Percentiles rank a stretch among this genome's conserved stretches.
These are phyloP conservation scores for Machaerirhynchus nigripectus DNA, from an alignment of 2,113 vertebrate genomes.

Conservation along the genomic window DNA sequence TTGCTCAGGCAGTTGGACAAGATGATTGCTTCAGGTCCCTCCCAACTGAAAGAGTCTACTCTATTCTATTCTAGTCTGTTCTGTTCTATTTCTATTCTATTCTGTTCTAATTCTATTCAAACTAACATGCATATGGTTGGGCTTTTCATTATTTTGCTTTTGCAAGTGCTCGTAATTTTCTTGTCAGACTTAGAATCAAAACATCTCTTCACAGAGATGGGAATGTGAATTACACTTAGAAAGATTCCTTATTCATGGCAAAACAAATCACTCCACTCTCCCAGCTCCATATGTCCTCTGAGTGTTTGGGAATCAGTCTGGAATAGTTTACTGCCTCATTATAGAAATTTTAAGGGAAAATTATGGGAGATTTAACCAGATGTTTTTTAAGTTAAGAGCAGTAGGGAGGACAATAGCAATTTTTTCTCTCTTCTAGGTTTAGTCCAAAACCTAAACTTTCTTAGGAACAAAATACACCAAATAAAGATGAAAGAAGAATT, in stretches of 20 bases:
- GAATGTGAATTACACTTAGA: not conserved
- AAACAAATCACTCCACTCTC: not conserved
- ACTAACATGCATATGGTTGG: not conserved
- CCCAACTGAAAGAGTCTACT: not conserved
- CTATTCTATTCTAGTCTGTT: not conserved
- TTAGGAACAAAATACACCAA: not conserved
- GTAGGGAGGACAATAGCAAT: not conserved
- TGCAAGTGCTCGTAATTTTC: not conserved
- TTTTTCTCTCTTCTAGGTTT: not conserved
- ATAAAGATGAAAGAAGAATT: not conserved
- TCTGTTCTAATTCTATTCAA: not conserved
- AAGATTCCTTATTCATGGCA: not conserved
- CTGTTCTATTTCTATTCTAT: not conserved
- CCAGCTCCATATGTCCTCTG: not conserved
- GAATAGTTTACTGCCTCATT: not conserved
- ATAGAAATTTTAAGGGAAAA: not conserved
- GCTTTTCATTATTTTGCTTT: not conserved
- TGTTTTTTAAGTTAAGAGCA: not conserved
- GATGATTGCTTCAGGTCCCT: accelerated
- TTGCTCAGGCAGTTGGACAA: not conserved
- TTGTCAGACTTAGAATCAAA: not conserved
- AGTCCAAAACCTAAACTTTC: not conserved
- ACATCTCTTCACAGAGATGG: not conserved
- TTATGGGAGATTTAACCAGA: not conserved
- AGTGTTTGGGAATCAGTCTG: not conserved